Evolutionary conservation across 2,113 vertebrate genomes (phyloP).

Genomic region (Oreocharis arfaki): DNA sequence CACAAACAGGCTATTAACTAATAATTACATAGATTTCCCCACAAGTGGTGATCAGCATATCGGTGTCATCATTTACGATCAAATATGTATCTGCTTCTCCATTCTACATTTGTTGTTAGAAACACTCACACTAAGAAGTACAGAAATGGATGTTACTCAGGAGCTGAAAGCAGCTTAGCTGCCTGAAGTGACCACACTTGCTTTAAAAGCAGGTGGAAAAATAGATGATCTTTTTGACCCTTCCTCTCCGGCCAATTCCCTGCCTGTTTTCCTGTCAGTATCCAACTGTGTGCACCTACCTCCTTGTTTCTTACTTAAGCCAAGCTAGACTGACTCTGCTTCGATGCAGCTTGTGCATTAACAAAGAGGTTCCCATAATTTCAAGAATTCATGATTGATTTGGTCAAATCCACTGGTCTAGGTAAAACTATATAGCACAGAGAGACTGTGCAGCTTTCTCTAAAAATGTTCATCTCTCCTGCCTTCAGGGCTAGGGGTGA

Average conservation of each 20-base stretch:
- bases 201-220: not conserved
- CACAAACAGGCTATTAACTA: not conserved
- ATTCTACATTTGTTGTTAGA: not conserved
- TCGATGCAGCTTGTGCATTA: not conserved
- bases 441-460: not conserved
- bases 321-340: not conserved
- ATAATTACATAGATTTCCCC: not conserved
- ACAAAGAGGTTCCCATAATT: not conserved
- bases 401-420: not conserved
- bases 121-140: not conserved
- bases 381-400: not conserved
- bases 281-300: not conserved
- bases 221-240: not conserved
- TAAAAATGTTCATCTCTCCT: not conserved
- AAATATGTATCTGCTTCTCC: not conserved
- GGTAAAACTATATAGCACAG: not conserved
- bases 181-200: not conserved
- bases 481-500: not conserved
- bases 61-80: not conserved
- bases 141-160: not conserved
- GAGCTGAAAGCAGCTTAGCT: not conserved
- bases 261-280: not conserved
- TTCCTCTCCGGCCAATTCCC: not conserved
- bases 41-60: not conserved
- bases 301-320: not conserved